Conservation (phyloP, 1,140 invertebrate species). For the Anthonomus grandis region DNA sequence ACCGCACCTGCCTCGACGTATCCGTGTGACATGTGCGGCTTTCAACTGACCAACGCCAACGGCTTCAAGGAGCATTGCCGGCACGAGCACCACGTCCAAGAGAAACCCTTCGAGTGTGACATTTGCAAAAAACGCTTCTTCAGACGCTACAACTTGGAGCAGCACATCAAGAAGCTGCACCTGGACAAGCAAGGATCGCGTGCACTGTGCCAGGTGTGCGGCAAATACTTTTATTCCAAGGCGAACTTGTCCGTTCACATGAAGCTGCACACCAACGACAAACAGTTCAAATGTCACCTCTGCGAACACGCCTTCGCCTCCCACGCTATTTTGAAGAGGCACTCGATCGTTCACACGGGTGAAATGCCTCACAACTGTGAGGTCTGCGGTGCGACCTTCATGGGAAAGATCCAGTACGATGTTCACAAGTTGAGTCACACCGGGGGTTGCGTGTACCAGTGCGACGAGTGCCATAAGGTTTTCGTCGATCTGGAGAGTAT, state of each 20-base stretch:
- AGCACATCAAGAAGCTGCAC: conserved; percentile 1
- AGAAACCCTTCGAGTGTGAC: conserved; percentile 6
- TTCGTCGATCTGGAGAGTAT: conserved; percentile 69
- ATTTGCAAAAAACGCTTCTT: conserved; percentile 3
- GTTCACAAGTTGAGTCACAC: conserved; percentile 43
- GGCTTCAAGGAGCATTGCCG: neutral
- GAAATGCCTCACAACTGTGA: conserved; percentile 66
- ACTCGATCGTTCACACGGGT: conserved; percentile 68
- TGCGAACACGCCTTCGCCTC: conserved; percentile 33
- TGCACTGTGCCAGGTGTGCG: neutral
- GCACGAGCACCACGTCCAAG: neutral
- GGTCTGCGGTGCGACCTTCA: conserved; percentile 51
- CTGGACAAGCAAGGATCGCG: neutral
- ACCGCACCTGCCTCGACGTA: neutral
- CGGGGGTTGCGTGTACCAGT: conserved; percentile 42
- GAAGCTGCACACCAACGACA: conserved; percentile 66
- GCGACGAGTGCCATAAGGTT: conserved; percentile 47
- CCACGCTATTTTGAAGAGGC: conserved; percentile 26
- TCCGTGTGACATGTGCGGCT: neutral
- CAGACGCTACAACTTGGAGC: neutral
- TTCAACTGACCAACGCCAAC: neutral
- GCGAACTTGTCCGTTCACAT: conserved; percentile 41
- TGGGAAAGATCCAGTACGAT: conserved; percentile 34
- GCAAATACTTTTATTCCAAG: conserved; percentile 6
- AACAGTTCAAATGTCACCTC: conserved; percentile 48